phyloP scores from a whole-genome alignment of 2,888 invertebrate genomes.

The Apodemia zela region DNA sequence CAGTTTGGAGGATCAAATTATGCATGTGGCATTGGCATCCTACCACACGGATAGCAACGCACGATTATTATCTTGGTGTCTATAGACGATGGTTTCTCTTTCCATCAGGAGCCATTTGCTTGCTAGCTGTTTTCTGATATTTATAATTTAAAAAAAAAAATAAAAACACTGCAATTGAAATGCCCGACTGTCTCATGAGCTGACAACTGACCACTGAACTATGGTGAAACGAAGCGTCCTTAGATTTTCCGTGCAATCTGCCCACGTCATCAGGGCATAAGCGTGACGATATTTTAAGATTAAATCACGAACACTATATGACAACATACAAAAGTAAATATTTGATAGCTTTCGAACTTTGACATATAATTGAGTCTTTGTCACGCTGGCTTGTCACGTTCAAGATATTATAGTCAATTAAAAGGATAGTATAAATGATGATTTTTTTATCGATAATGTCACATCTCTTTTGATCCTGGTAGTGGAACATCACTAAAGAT shows the following conservation, averaged over 20 bases:
- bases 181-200: no score
- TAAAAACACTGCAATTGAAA: no score
- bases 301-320: not conserved
- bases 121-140: no score
- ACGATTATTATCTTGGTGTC: no score
- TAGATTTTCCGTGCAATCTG: not conserved
- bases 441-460: conserved; percentile 45
- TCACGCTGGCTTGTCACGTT: conserved; percentile 67
- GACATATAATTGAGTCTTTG: conserved; percentile 68
- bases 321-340: conserved; percentile 24
- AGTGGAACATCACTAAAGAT: conserved; percentile 49
- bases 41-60: no score
- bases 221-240: no score
- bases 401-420: conserved; percentile 49
- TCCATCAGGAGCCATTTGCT: no score
- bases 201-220: no score
- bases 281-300: not conserved
- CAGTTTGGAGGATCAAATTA: no score
- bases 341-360: conserved; percentile 32
- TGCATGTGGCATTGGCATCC: no score
- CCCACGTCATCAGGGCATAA: not conserved
- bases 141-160: no score
- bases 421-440: conserved; percentile 62
- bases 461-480: conserved; percentile 51
- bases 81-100: no score